Conservation (phyloP, 2,113 vertebrate genomes). For the Athene noctua region DNA sequence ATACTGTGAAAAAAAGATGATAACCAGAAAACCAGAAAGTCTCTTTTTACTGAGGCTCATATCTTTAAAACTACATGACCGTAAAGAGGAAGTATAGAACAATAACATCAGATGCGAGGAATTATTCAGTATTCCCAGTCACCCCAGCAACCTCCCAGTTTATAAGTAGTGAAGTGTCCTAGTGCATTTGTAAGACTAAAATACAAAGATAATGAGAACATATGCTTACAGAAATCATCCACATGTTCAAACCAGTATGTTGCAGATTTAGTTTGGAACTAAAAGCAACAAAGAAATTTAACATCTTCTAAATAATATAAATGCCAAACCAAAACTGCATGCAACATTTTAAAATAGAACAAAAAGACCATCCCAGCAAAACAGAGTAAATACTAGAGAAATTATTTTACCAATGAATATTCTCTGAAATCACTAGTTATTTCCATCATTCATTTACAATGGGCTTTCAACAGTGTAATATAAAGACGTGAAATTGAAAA, state of each 20-base stretch:
- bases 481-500: constrained; percentile 27
- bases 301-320: constrained; percentile 21
- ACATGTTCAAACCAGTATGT: neutral
- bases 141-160: neutral
- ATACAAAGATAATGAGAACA: neutral
- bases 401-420: neutral
- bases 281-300: neutral
- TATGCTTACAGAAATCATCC: neutral
- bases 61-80: neutral
- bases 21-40: neutral
- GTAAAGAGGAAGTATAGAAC: neutral
- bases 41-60: neutral
- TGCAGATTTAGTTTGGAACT: constrained; percentile 18
- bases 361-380: neutral
- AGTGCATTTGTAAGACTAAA: neutral
- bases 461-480: constrained; percentile 16
- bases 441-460: constrained; percentile 27
- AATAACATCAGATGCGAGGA: neutral
- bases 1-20: neutral
- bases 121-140: neutral
- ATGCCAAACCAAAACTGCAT: constrained; percentile 26
- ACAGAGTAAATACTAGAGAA: neutral
- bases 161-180: neutral
- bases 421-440: neutral
- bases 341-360: constrained; percentile 24